A percentile compares a stretch with the other conserved stretches of the same genome.
Evolutionary conservation across 2,797 vertebrate genomes (phyloP).

Genomic region (Taeniopygia guttata): DNA sequence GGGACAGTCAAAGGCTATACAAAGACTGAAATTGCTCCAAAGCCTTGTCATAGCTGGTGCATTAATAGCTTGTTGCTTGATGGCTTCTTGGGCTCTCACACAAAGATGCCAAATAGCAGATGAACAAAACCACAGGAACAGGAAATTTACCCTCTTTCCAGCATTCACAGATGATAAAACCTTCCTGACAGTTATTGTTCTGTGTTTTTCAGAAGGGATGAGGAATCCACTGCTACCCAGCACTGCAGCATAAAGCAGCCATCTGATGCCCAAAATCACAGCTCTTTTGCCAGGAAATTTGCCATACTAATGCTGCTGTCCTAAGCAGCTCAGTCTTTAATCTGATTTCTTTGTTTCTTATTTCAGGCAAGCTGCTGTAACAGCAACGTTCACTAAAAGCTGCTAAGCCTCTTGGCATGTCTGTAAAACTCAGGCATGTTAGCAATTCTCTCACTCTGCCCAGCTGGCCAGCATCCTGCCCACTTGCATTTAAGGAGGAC

Average conservation of each 20-base stretch:
- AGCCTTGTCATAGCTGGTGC: neutral
- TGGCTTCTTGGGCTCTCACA: neutral
- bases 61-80: slow-evolving; percentile 1
- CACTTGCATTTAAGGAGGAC: neutral
- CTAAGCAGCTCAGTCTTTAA: slow-evolving; percentile 25
- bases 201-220: neutral
- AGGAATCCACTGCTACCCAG: neutral
- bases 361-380: neutral
- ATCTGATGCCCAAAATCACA: neutral
- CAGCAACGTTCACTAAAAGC: neutral
- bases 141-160: neutral
- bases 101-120: neutral
- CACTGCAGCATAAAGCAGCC: neutral
- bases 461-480: neutral
- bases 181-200: neutral
- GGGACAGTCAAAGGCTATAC: neutral
- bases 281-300: neutral
- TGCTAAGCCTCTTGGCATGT: slow-evolving; percentile 3
- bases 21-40: neutral
- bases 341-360: slow-evolving; percentile 41
- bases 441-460: neutral
- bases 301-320: neutral
- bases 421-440: neutral
- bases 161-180: neutral
- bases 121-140: neutral